Evolutionary conservation across 2,113 vertebrate species (phyloP).

Genomic region (Anguilla rostrata): DNA sequence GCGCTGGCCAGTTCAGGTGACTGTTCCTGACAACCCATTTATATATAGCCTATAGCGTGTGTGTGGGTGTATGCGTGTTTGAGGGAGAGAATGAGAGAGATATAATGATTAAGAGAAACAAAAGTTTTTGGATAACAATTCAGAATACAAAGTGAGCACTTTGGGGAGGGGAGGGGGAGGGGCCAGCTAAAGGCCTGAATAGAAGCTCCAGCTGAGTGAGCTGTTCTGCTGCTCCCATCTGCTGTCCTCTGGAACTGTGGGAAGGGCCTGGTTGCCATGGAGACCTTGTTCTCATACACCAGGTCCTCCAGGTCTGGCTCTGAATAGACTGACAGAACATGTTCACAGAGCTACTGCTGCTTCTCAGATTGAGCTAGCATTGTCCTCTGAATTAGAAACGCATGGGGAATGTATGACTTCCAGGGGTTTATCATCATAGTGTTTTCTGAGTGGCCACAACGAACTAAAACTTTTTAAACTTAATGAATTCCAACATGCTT

Average conservation of each 20-base stretch:
- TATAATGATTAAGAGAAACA: constrained; percentile 15
- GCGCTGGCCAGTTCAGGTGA: not conserved
- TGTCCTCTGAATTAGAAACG: not conserved
- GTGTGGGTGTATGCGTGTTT: not conserved
- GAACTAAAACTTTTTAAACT: not conserved
- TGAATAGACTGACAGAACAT: not conserved
- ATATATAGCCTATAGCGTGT: no score
- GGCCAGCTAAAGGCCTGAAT: constrained; percentile 43
- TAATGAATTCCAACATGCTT: not conserved
- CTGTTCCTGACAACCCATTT: not conserved
- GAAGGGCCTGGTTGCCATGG: constrained; percentile 33
- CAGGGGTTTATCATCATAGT: not conserved
- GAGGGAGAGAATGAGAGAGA: not conserved
- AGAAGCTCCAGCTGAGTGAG: constrained; percentile 56
- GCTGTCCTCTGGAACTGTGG: constrained; percentile 41
- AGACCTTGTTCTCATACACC: constrained; percentile 9
- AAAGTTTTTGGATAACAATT: constrained; percentile 22
- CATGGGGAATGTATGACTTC: not conserved
- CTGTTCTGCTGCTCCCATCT: constrained; percentile 50
- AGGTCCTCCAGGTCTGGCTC: not conserved
- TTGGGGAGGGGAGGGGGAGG: constrained; percentile 26
- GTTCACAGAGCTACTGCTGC: not conserved
- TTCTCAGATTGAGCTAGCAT: not conserved
- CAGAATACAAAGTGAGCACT: not conserved
- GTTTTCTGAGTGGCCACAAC: not conserved